Evolutionary conservation across 2,888 invertebrate genomes (phyloP).

Genomic region (Lasiommata megera): DNA sequence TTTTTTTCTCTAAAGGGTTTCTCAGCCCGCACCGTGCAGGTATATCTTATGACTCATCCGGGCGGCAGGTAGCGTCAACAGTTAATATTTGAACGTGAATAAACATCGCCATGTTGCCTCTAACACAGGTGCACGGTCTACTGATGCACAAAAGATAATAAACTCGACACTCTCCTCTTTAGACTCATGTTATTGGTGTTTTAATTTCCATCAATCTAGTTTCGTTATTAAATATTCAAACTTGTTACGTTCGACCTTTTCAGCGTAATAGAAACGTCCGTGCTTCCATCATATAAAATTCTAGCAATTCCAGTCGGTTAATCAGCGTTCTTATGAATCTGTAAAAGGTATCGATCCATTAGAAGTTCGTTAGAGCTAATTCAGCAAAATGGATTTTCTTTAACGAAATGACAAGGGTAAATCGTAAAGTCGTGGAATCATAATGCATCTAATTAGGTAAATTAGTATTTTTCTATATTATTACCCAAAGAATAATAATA

Average conservation of each 20-base stretch:
- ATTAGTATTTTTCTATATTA: too few relatives aligned
- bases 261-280: not conserved
- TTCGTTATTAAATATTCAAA: too few relatives aligned
- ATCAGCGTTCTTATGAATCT: not conserved
- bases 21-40: not conserved
- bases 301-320: not conserved
- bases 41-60: slow-evolving; percentile 23
- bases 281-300: not conserved
- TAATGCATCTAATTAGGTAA: too few relatives aligned
- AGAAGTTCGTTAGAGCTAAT: not conserved
- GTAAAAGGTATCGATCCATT: not conserved
- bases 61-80: slow-evolving; percentile 23
- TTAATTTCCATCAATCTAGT: too few relatives aligned
- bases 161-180: not conserved
- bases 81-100: slow-evolving; percentile 22
- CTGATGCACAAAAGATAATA: slow-evolving; percentile 1
- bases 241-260: too few relatives aligned
- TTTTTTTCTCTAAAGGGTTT: not conserved
- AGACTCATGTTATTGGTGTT: too few relatives aligned
- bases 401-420: too few relatives aligned
- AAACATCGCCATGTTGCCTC: slow-evolving; percentile 18
- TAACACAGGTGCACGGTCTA: slow-evolving; percentile 25
- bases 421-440: too few relatives aligned
- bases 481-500: too few relatives aligned
- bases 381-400: not conserved